These are phyloP conservation scores for Sapayoa aenigma DNA, from an alignment of 2,113 vertebrate species.

Conservation along the genomic window DNA sequence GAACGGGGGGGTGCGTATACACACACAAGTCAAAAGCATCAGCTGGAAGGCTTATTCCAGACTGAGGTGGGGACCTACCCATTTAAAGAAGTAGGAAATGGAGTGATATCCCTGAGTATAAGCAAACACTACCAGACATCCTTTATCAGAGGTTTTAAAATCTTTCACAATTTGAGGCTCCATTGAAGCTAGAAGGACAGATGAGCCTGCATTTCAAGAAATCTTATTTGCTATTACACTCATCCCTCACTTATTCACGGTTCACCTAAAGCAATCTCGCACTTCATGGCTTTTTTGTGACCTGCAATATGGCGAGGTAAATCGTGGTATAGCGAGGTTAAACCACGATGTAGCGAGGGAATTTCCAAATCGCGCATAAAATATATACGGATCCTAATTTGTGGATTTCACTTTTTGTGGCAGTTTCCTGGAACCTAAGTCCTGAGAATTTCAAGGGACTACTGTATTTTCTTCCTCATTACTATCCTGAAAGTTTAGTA, in stretches of 20 bases:
- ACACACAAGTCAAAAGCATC: not conserved
- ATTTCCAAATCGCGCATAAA: too few relatives aligned
- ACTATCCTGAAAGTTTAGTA: not conserved
- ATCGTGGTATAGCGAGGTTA: too few relatives aligned
- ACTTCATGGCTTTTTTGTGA: too few relatives aligned
- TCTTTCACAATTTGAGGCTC: not conserved
- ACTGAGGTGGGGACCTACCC: not conserved
- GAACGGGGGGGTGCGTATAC: not conserved
- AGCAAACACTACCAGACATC: not conserved
- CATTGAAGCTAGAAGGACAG: not conserved
- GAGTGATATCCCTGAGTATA: fast-evolving
- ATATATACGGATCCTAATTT: too few relatives aligned
- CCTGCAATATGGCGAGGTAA: too few relatives aligned
- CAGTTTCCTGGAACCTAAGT: too few relatives aligned
- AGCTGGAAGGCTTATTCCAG: not conserved
- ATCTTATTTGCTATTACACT: not conserved
- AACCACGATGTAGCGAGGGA: too few relatives aligned
- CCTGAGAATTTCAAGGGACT: too few relatives aligned
- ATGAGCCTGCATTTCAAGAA: not conserved
- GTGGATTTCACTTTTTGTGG: too few relatives aligned
- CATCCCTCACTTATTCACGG: too few relatives aligned
- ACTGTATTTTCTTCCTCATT: not conserved
- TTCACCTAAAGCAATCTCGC: too few relatives aligned
- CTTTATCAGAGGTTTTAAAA: not conserved
- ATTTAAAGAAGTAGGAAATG: not conserved